Percentiles rank a stretch among this genome's conserved stretches.
phyloP scores from a whole-genome alignment of 2,113 vertebrate species.

The Engystomops pustulosus region DNA sequence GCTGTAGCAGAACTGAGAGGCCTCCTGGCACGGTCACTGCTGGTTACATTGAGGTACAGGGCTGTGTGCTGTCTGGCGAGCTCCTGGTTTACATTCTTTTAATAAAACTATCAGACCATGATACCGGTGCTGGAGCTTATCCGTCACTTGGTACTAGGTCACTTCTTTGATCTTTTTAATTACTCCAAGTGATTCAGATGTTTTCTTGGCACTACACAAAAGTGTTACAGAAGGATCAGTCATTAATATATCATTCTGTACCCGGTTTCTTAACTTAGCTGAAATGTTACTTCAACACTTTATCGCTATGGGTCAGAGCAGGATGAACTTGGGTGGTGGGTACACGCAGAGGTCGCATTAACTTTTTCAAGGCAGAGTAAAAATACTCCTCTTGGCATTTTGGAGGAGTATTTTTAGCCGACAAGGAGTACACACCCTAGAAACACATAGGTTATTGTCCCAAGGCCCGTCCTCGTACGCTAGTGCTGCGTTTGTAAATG shows the following conservation, averaged over 20 bases:
- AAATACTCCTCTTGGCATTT: too few relatives aligned
- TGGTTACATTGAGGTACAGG: background rate
- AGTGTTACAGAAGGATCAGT: constrained; percentile 20
- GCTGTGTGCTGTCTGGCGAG: background rate
- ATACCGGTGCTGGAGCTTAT: constrained; percentile 23
- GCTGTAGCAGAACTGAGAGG: background rate
- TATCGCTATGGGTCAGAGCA: too few relatives aligned
- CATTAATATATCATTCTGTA: background rate
- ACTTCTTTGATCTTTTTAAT: constrained; percentile 40
- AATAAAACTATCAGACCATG: constrained; percentile 51
- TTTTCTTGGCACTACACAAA: constrained; percentile 28
- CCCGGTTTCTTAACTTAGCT: background rate
- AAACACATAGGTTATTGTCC: too few relatives aligned
- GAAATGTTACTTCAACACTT: too few relatives aligned
- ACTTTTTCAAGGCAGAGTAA: too few relatives aligned
- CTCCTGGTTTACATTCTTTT: constrained; percentile 39
- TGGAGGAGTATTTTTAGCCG: too few relatives aligned
- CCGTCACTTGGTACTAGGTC: background rate
- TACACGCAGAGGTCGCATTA: too few relatives aligned
- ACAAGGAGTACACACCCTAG: too few relatives aligned
- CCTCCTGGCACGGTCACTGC: background rate
- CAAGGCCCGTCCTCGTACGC: too few relatives aligned
- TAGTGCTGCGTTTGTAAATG: too few relatives aligned
- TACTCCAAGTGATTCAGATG: constrained; percentile 6
- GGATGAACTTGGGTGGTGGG: too few relatives aligned